phyloP scores from a whole-genome alignment of 2,888 invertebrate species.

The Callyntrura guangdongensis region DNA sequence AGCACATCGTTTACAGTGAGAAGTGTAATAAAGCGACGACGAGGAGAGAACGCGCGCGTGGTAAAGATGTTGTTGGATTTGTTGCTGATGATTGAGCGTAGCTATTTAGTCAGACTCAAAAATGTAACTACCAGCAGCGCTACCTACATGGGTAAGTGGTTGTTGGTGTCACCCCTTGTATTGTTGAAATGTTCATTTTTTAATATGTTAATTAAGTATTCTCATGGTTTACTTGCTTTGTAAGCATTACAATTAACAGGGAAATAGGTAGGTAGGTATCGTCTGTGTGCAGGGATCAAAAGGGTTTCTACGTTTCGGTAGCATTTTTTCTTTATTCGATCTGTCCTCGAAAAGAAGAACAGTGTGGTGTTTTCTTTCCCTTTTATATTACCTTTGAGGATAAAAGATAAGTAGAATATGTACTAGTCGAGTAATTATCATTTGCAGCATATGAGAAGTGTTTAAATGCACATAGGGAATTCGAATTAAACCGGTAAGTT shows the following conservation, averaged over 20 bases:
- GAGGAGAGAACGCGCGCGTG: slow-evolving; percentile 9
- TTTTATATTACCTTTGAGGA: not conserved
- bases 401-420: not conserved
- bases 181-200: slow-evolving; percentile 2
- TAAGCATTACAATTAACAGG: not conserved
- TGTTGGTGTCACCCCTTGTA: not conserved
- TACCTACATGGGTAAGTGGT: not conserved
- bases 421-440: slow-evolving; percentile 6
- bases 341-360: not conserved
- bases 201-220: slow-evolving; percentile 29
- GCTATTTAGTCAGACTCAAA: not conserved
- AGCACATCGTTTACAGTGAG: slow-evolving; percentile 13
- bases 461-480: slow-evolving; percentile 1
- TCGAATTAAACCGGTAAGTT: slow-evolving; percentile 32
- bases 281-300: not conserved
- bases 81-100: not conserved
- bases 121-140: not conserved
- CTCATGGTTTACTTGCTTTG: not conserved
- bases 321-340: not conserved
- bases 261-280: not conserved
- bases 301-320: not conserved
- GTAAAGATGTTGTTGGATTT: not conserved
- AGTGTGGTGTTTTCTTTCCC: too few relatives aligned
- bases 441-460: not conserved
- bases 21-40: slow-evolving; percentile 20